Conservation (phyloP, 1,140 invertebrate species). For the Achroia grisella region DNA sequence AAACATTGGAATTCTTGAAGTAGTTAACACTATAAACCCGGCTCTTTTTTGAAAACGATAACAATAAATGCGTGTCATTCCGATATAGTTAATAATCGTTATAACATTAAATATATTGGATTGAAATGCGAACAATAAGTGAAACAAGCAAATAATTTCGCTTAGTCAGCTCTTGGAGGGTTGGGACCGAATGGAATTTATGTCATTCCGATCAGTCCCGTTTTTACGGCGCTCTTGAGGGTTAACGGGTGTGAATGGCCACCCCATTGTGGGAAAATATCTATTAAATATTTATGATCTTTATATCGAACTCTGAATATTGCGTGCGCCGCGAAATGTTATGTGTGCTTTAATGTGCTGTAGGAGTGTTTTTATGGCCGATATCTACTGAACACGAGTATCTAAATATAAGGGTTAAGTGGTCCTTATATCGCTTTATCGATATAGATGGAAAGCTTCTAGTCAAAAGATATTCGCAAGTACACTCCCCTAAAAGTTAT, state of each 20-base stretch:
- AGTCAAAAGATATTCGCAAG: no score
- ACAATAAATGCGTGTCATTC: no score
- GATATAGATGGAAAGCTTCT: no score
- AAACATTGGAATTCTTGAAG: no score
- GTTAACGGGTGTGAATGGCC: constrained; percentile 63
- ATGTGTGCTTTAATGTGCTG: constrained; percentile 28
- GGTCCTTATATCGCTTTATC: no score
- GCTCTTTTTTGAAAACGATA: no score
- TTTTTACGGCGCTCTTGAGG: constrained; percentile 56
- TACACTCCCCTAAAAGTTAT: no score
- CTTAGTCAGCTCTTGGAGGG: constrained; percentile 47
- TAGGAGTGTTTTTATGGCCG: constrained; percentile 19
- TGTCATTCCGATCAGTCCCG: constrained; percentile 58
- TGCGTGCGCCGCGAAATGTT: constrained; percentile 39
- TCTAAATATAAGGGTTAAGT: constrained; percentile 3
- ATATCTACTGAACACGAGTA: constrained; percentile 12
- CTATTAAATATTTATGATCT: constrained; percentile 69
- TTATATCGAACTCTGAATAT: constrained; percentile 36
- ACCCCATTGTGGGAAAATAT: constrained; percentile 70
- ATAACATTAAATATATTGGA: constrained; percentile 11
- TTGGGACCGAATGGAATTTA: constrained; percentile 40
- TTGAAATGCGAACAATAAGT: constrained; percentile 41
- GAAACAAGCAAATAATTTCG: constrained; percentile 55
- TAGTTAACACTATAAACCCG: no score
- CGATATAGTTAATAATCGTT: constrained; percentile 1